Base-by-base conservation (phyloP, 2,888 invertebrate genomes). In the Podotricha telesiphe region DNA sequence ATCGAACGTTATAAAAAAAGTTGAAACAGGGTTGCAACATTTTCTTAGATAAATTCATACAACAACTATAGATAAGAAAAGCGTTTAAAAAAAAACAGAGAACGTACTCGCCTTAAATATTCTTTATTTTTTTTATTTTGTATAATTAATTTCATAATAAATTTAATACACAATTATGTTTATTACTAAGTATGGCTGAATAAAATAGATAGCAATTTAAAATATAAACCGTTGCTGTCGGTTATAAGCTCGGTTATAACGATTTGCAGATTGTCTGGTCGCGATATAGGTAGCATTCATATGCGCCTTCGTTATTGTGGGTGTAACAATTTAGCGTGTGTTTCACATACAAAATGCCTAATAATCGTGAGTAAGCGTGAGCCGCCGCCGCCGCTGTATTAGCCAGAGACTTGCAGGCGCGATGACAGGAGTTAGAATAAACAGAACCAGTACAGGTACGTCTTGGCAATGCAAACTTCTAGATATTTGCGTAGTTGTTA, bases 291-390 rank as follows among this genome's bases (percentile, higher is more conserved):
- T 62, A 76, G 75, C 67, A 76, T 72, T 77, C 76, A 79, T 80
- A 79, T 79, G 76, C 74, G 77, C 74, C 73, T 76, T 76, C 78
- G 74, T 75, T 76, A 78, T 80, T 76, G 80, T 81, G 78, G 78
- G 78, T 81, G 78, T 79, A 79, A 79, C 80, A 80, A 80, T 82
- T 80, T 78, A 78, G 77, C 76, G 77, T 85, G 77, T 84, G 88
- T 79, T 82, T 80, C 75, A 87, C 88, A 90, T 91, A 89, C 85
- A 79, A 82, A 89, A 84, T 81, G 80, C 82, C 84, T 86, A 80
- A 84, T 90, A 86, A 85, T 81, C 75, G 78, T 71, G 74, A 74
- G 75, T 78, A 76, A 76, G 78, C 78, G 78, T 71, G 65, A 75
- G 58, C 70, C 69, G 68, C 73, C 72, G 68, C 73, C 72, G 67